Conservation (phyloP, 92 coral and sea anemone genomes). For the Umimayanthus kanabou region DNA sequence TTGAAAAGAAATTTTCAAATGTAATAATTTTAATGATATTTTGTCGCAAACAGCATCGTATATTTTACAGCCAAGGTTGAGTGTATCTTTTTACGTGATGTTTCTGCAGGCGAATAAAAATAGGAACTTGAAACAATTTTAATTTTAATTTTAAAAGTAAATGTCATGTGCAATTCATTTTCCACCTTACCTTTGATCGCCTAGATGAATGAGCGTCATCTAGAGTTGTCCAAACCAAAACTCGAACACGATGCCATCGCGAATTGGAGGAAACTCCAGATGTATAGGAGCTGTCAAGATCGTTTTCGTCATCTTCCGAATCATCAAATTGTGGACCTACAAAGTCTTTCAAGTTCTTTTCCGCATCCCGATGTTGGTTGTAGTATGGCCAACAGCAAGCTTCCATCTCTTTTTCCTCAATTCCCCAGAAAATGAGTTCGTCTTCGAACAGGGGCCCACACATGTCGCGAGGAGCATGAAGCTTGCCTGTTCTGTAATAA, state of each 20-base stretch:
- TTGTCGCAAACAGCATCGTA: too few species aligned
- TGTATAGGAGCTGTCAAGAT: conserved; percentile 41
- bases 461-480: conserved; percentile 93
- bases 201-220: conserved; percentile 90
- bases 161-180: not conserved
- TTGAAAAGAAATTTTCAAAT: too few species aligned
- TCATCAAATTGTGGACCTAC: conserved; percentile 93
- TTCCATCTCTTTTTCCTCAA: conserved; percentile 96
- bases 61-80: too few species aligned
- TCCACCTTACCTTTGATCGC: conserved; percentile 74
- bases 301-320: conserved; percentile 64
- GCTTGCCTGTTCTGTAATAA: conserved; percentile 92
- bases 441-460: conserved; percentile 95
- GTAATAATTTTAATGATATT: too few species aligned
- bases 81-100: too few species aligned
- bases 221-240: conserved; percentile 79
- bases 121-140: too few species aligned
- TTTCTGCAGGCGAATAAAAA: too few species aligned
- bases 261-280: conserved; percentile 38
- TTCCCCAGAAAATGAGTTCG: conserved; percentile 95
- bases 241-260: conserved; percentile 69
- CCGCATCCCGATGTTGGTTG: conserved; percentile 95
- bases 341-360: conserved; percentile 87
- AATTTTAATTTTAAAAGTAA: too few species aligned
- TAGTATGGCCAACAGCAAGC: conserved; percentile 98